Evolutionary conservation across 1,140 invertebrate species (phyloP).

Genomic region (Meloidogyne floridensis): DNA sequence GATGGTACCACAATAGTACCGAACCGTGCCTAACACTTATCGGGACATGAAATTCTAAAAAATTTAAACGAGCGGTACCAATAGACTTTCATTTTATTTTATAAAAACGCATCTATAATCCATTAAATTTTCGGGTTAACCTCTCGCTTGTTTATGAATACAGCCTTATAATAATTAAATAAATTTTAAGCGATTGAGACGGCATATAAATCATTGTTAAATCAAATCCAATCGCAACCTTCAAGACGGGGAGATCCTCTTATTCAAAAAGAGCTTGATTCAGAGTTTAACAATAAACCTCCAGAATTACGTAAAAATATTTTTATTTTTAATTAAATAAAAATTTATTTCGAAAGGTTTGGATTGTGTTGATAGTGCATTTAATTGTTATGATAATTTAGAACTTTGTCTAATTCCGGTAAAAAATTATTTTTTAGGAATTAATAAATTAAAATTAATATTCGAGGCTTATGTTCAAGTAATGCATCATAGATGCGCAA

Average conservation of each 20-base stretch:
- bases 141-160: not conserved
- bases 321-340: too few relatives aligned
- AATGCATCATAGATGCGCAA: slow-evolving; percentile 13
- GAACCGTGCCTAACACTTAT: too few relatives aligned
- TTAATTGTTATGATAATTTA: slow-evolving; percentile 1
- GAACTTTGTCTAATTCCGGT: not conserved
- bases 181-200: not conserved
- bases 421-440: not conserved
- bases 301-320: not conserved
- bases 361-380: not conserved
- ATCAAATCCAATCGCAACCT: not conserved
- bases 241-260: not conserved
- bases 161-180: not conserved
- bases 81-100: too few relatives aligned
- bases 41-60: too few relatives aligned
- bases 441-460: not conserved
- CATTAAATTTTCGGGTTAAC: too few relatives aligned
- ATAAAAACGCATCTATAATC: too few relatives aligned
- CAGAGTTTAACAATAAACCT: slow-evolving; percentile 2
- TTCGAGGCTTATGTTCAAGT: slow-evolving; percentile 12
- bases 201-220: not conserved
- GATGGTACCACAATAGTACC: too few relatives aligned
- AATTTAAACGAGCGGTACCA: too few relatives aligned
- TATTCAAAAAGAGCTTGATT: not conserved
- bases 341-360: not conserved